A percentile compares a stretch with the other conserved stretches of the same genome.
Evolutionary conservation across 2,888 invertebrate species (phyloP).

Genomic region (Salpingus planirostris): DNA sequence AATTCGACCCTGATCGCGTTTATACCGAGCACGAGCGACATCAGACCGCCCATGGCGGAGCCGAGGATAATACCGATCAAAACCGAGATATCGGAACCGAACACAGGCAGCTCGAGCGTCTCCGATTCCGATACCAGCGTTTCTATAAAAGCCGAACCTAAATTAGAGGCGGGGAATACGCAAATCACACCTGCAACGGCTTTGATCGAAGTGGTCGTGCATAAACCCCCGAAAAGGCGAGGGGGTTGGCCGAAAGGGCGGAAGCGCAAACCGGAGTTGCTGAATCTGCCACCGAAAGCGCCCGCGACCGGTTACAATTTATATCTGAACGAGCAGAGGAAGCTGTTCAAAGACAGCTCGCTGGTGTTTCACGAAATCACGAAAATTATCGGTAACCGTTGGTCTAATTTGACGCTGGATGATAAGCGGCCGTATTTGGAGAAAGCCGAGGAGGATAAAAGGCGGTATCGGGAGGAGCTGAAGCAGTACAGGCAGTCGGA

Average conservation of each 20-base stretch:
- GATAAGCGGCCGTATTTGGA: constrained; percentile 49
- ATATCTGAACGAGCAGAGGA: constrained; percentile 48
- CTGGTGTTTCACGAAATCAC: constrained; percentile 50
- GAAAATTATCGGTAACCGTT: constrained; percentile 48
- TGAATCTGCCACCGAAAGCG: constrained; percentile 47
- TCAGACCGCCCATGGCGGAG: background rate
- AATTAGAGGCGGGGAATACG: background rate
- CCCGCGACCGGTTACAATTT: constrained; percentile 51
- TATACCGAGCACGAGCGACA: background rate
- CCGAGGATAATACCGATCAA: background rate
- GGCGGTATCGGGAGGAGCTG: constrained; percentile 48
- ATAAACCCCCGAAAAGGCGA: constrained; percentile 40
- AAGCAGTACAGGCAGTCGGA: constrained; percentile 48
- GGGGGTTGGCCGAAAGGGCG: constrained; percentile 56
- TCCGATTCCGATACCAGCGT: background rate
- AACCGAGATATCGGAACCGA: background rate
- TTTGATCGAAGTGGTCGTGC: constrained; percentile 1
- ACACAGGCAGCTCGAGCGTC: background rate
- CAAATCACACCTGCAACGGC: background rate
- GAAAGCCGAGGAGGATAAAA: constrained; percentile 49
- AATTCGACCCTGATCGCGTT: constrained; percentile 11
- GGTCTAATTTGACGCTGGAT: constrained; percentile 46
- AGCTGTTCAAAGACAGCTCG: constrained; percentile 44
- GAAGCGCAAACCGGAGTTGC: constrained; percentile 46
- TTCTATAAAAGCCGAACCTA: constrained; percentile 12